Evolutionary conservation across 1,140 invertebrate genomes (phyloP).

Genomic region (Pomacea maculata): DNA sequence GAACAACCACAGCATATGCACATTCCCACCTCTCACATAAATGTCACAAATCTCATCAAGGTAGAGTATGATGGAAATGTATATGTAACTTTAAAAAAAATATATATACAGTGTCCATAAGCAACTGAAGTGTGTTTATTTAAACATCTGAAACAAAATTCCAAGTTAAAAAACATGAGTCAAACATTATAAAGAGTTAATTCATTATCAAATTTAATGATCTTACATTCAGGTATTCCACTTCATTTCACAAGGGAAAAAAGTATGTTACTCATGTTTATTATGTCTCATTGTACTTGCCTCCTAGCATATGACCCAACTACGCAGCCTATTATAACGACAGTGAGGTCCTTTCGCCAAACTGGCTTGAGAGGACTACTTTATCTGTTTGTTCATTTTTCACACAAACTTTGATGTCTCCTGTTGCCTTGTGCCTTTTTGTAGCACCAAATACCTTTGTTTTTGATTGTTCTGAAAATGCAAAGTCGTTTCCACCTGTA

Average conservation of each 20-base stretch:
- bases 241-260: no score
- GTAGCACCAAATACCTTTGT: no score
- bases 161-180: not conserved
- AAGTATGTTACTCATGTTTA: no score
- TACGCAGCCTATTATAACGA: no score
- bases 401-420: no score
- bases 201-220: not conserved
- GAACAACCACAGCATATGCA: not conserved
- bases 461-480: no score
- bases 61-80: not conserved
- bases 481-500: not conserved
- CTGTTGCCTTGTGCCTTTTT: no score
- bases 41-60: not conserved
- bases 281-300: no score
- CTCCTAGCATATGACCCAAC: no score
- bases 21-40: not conserved
- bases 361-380: not conserved
- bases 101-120: not conserved
- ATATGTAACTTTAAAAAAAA: not conserved
- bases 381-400: no score
- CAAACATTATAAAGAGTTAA: not conserved
- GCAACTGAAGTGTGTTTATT: not conserved
- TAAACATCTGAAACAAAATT: not conserved
- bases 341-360: not conserved
- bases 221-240: no score